phyloP scores from a whole-genome alignment of 2,113 vertebrate genomes.

The Martes martes region DNA sequence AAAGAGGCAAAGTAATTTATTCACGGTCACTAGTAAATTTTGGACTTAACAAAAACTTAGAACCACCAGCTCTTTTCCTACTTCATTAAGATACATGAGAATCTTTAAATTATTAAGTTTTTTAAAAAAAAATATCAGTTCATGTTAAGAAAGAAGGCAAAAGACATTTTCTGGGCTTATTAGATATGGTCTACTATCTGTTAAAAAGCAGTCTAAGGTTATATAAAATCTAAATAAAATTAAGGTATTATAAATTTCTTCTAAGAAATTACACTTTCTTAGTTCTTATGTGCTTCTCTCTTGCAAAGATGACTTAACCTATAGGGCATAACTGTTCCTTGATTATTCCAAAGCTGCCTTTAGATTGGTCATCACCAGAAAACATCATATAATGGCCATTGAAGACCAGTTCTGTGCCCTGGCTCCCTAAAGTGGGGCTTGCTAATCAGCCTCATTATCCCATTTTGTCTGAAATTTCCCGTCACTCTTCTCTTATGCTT shows the following conservation, averaged over 20 bases:
- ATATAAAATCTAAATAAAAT: not conserved
- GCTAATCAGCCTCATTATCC: not conserved
- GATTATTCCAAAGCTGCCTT: not conserved
- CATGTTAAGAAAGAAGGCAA: not conserved
- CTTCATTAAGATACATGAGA: not conserved
- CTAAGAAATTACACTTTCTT: not conserved
- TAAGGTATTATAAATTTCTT: not conserved
- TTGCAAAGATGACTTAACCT: not conserved
- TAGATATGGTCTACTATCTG: not conserved
- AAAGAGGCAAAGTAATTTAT: not conserved
- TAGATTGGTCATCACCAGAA: not conserved
- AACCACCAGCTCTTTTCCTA: not conserved
- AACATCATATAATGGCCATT: not conserved
- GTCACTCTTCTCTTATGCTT: not conserved
- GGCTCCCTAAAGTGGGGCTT: not conserved
- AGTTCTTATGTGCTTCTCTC: not conserved
- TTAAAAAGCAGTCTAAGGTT: not conserved
- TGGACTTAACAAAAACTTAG: not conserved
- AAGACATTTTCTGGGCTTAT: not conserved
- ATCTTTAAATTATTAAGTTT: not conserved
- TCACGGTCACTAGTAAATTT: not conserved
- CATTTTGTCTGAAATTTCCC: not conserved
- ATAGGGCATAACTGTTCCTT: not conserved
- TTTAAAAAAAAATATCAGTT: not conserved
- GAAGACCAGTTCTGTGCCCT: not conserved